phyloP scores from a whole-genome alignment of 1,140 invertebrate species.

The Eupristina koningsbergeri region DNA sequence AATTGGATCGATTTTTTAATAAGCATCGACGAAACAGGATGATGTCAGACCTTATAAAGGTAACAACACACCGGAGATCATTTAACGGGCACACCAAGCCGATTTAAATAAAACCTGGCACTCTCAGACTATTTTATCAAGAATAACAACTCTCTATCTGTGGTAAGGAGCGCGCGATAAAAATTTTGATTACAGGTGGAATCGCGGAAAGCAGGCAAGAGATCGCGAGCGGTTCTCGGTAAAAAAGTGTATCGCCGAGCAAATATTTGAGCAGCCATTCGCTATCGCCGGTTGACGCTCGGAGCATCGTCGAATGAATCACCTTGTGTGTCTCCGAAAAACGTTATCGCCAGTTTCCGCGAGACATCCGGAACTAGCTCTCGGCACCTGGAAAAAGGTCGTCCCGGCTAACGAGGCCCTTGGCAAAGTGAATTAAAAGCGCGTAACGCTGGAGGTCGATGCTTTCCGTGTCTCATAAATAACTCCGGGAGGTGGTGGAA shows the following conservation, averaged over 20 bases:
- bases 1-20: neutral
- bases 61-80: neutral
- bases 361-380: neutral
- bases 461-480: slow-evolving; percentile 45
- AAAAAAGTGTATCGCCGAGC: neutral
- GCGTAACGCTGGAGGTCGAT: slow-evolving; percentile 44
- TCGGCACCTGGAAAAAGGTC: neutral
- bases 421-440: slow-evolving; percentile 36
- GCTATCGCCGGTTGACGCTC: too few relatives aligned
- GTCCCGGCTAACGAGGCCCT: slow-evolving; percentile 16
- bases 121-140: neutral
- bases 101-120: neutral
- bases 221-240: too few relatives aligned
- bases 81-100: neutral
- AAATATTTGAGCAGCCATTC: neutral
- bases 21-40: neutral
- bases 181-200: neutral
- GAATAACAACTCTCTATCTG: too few relatives aligned
- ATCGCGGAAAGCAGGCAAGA: too few relatives aligned
- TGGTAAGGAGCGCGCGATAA: neutral
- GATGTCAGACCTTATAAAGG: neutral
- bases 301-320: too few relatives aligned
- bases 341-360: neutral
- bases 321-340: neutral
- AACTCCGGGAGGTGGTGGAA: neutral